Conservation (phyloP, 2,888 invertebrate species). For the Chydorus sphaericus region DNA sequence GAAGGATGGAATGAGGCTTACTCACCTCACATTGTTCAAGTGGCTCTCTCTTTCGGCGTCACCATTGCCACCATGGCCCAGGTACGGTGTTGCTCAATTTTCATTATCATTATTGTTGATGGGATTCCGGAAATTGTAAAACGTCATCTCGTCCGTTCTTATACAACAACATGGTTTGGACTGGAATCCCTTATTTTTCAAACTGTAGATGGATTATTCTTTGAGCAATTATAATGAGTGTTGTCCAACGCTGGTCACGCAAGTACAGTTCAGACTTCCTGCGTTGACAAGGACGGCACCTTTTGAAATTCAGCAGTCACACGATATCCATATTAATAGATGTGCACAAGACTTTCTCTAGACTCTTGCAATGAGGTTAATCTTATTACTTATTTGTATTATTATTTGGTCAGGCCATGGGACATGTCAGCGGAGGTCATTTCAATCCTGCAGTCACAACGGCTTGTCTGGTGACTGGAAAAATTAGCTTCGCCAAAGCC, state of each 20-base stretch:
- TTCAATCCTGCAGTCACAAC: conserved; percentile 83
- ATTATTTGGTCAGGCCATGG: conserved; percentile 47
- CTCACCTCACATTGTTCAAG: conserved; percentile 46
- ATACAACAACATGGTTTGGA: too few species aligned
- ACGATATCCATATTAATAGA: too few species aligned
- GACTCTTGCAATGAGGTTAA: not conserved
- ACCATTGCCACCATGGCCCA: conserved; percentile 73
- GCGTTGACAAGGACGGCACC: too few species aligned
- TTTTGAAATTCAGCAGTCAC: too few species aligned
- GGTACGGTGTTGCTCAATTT: too few species aligned
- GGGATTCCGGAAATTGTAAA: not conserved
- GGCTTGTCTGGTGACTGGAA: conserved; percentile 62
- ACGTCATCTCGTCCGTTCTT: too few species aligned
- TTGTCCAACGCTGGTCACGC: too few species aligned
- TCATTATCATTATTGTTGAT: not conserved
- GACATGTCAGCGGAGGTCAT: conserved; percentile 79
- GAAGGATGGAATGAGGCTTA: conserved; percentile 33
- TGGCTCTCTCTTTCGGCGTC: conserved; percentile 75
- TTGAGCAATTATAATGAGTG: too few species aligned
- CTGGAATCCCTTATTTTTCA: too few species aligned
- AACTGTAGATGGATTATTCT: too few species aligned
- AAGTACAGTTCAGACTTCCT: too few species aligned
- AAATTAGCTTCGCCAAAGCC: conserved; percentile 56
- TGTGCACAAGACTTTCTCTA: too few species aligned
- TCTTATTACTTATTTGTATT: not conserved